A percentile compares a stretch with the other conserved stretches of the same genome.
phyloP scores from a whole-genome alignment of 1,140 invertebrate species.

The Meloidogyne chitwoodi region DNA sequence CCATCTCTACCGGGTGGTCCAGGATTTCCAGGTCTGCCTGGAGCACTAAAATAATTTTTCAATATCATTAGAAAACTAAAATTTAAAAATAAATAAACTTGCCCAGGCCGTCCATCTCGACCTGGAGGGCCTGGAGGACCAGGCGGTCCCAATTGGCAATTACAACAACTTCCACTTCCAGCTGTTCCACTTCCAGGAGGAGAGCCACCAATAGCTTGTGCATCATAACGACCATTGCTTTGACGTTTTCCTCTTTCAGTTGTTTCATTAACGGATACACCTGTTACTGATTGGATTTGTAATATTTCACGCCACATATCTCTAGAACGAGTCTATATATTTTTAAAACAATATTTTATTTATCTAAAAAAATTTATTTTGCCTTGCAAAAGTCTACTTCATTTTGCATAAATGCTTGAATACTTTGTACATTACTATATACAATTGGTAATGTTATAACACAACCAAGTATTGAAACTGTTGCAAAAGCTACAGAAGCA shows the following conservation, averaged over 20 bases:
- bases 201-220: constrained; percentile 20
- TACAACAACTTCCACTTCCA: constrained; percentile 51
- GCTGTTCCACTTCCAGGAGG: constrained; percentile 25
- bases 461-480: constrained; percentile 57
- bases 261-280: constrained; percentile 25
- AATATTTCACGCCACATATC: constrained; percentile 60
- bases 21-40: constrained; percentile 56
- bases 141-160: constrained; percentile 56
- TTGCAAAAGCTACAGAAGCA: constrained; percentile 54
- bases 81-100: neutral
- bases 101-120: constrained; percentile 54
- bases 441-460: constrained; percentile 55
- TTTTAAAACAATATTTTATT: neutral
- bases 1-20: constrained; percentile 57
- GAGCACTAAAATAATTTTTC: constrained; percentile 36
- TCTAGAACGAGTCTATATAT: constrained; percentile 49
- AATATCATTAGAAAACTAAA: neutral
- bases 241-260: neutral
- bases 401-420: constrained; percentile 60
- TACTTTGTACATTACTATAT: constrained; percentile 58
- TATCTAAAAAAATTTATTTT: neutral
- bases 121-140: constrained; percentile 59
- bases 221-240: constrained; percentile 30
- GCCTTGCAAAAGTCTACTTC: constrained; percentile 60
- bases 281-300: constrained; percentile 51